Base-by-base conservation (phyloP, 2,888 invertebrate species). In the Zele albiditarsus region DNA sequence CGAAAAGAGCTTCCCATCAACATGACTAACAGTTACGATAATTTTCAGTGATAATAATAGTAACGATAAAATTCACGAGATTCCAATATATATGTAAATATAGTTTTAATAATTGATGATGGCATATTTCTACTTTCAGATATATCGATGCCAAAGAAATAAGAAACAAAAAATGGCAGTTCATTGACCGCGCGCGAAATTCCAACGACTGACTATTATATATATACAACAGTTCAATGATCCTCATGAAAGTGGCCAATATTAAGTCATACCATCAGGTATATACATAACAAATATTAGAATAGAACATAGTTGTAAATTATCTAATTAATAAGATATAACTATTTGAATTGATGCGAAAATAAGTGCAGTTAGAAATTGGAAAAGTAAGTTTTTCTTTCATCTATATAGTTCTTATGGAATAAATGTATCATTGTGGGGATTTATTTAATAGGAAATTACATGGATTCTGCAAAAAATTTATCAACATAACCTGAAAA, bases 151-250 rank as follows among this genome's bases (percentile, higher is more conserved):
- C n/a, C 53, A 23, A 10, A 20, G 20, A 23, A 20, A 5, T 16
- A 16, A 46, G n/a, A n/a, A 53, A 53, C 6, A n/a, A 53, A 23
- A 23, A 53, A 8, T 23, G 53, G 23, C 20, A 20, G 53, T n/a
- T 53, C n/a, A 53, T 53, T 53, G 53, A 53, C 53, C 53, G 20
- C 20, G 53, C 53, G 53, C 53, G 23, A 53, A 53, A 53, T 53
- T 53, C 53, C 53, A 53, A 53, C 53, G 20, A 23, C 53, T 53
- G 53, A 53, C 53, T 53, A 53, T 53, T 53, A 23, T 53, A 53
- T 53, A 53, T 20, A 20, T 20, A 53, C 53, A 38, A 20, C 53
- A n/a, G 53, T 53, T 53, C 53, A 53, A 20, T 53, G 53, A 53
- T 53, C 53, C 20, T 53, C 23, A 53, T n/a, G 23, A 53, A 53